Base-by-base conservation (phyloP, 2,797 vertebrate species). In the Ctenopoma kingsleyae region DNA sequence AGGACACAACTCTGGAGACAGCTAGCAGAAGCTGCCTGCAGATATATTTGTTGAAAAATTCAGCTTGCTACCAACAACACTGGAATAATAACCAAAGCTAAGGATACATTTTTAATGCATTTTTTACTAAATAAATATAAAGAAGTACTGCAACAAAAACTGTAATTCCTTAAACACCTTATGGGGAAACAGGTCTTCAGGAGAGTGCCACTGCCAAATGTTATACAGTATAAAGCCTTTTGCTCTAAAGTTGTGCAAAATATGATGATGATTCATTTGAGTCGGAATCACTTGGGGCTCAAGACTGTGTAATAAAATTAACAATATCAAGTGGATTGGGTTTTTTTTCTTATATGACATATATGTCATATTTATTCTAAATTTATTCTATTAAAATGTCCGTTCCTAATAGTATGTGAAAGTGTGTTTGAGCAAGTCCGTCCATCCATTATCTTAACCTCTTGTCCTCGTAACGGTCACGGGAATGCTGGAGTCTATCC, bases 1-100 rank as follows among this genome's bases (percentile, higher is more conserved):
- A 74, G 65, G 59, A 41, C 48, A 62, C 44, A n/a, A 11, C 71
- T 71, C 70, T 60, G 47, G 53, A 71, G 71, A 67, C 51, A 11
- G 54, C 8, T 0, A 55, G 61, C 32, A 51, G 49, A 62, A 65
- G 56, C 58, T n/a, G 44, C 17, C 13, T 35, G 2, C 36, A 58
- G 9, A 32, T 49, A 8, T 44, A 19, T 68, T 49, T 67, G 51
- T 50, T 50, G 20, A 19, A n/a, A 52, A n/a, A 56, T 32, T 57
- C 30, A 64, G 25, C 17, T 71, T 8, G 23, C 27, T n/a, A 1
- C 11, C 20, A n/a, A 10, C 49, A 58, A 15, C 20, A 5, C 16
- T 48, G 6, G 27, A 56, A 0, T 32, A 36, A 13, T 0, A 23
- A 0, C n/a, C 32, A 56, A 23, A 52, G 2, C 1, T 17, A 25